phyloP scores from a whole-genome alignment of 2,888 invertebrate genomes.

The Hololepta plana region DNA sequence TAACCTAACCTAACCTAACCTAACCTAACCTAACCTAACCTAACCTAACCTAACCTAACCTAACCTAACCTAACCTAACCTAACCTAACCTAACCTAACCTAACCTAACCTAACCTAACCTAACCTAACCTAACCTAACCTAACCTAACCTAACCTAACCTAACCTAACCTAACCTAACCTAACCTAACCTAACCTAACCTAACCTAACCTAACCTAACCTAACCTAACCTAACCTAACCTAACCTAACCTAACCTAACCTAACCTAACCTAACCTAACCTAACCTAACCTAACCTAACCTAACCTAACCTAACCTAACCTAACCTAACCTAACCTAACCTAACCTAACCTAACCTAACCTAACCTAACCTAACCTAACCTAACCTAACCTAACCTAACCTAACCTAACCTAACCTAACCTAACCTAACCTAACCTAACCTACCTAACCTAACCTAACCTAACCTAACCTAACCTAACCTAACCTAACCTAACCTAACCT shows the following conservation, averaged over 20 bases:
- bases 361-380: too few relatives aligned
- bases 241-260: conserved; percentile 3
- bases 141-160: conserved; percentile 3
- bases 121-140: conserved; percentile 6
- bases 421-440: conserved; percentile 5
- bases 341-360: too few relatives aligned
- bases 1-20: conserved; percentile 7
- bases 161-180: conserved; percentile 3
- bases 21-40: conserved; percentile 7
- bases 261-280: conserved; percentile 2
- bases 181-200: conserved; percentile 6
- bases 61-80: conserved; percentile 8
- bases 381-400: conserved; percentile 4
- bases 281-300: too few relatives aligned
- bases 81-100: conserved; percentile 9
- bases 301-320: too few relatives aligned
- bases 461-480: conserved; percentile 2
- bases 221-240: conserved; percentile 3
- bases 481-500: conserved; percentile 9
- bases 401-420: conserved; percentile 6
- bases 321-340: too few relatives aligned
- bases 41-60: conserved; percentile 8
- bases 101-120: conserved; percentile 8
- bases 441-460: conserved; percentile 7
- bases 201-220: conserved; percentile 8